Evolutionary conservation across 1,140 invertebrate genomes (phyloP), one percentile per base, ranked within the genome.

Genomic region (Hylaeus volcanicus): DNA sequence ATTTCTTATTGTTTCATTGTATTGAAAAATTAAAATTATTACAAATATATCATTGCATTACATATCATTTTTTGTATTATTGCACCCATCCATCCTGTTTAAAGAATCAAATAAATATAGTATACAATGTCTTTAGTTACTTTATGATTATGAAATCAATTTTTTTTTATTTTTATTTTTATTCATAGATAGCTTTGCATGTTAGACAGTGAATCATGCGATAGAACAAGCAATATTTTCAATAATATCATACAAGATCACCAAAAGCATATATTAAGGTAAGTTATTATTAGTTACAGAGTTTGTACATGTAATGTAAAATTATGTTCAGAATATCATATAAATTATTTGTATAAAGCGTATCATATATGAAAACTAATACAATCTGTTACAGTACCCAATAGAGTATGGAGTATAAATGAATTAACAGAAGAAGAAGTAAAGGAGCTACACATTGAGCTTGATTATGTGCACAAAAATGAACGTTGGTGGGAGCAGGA

Each of bases 401-500:
- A 96, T 63, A 95, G 95, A 92, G 95, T 98, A 55, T 98, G 97
- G 95, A 95, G 94, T 85, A 95, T 98, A 85, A 96, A 98, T 90
- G 95, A 96, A 83, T 93, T 96, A 82, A 94, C 96, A 83, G 94
- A 95, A 89, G 93, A 96, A 93, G 93, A 95, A 88, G 89, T 94
- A 26, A 93, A 92, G 77, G 88, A 93, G 76, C 87, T 95, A 12
- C 93, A 96, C 89, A 88, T 96, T 87, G 93, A 95, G 48, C 93
- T 96, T 9, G 96, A 97, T 88, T 95, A 96, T 83, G 94, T 95
- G 81, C 95, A 96, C 60, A 94, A 95, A 55, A 93, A 94, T 61
- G 94, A 95, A 76, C 94, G 95, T 65, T 98, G 98, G 98, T 98
- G 98, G 98, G 97, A 97, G 90, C 95, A 96, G 87, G 95, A 96